Evolutionary conservation across 2,888 invertebrate genomes (phyloP).

Genomic region (Rhagophthalmus giganteus): DNA sequence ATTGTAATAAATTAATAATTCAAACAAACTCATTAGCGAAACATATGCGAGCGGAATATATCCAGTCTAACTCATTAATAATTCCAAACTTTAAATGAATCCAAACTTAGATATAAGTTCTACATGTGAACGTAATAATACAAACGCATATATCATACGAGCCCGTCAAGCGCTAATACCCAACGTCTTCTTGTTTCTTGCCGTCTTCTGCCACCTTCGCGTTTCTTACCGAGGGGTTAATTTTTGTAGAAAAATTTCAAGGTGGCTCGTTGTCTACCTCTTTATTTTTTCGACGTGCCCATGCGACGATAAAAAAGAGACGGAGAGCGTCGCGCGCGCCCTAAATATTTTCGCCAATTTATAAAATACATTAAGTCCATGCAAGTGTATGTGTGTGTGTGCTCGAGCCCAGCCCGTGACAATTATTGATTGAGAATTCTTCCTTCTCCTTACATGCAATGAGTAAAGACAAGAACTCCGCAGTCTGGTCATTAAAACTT

Average conservation of each 20-base stretch:
- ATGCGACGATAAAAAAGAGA: constrained; percentile 19
- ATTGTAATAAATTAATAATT: constrained; percentile 54
- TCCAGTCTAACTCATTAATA: constrained; percentile 53
- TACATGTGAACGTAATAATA: constrained; percentile 51
- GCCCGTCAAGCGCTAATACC: constrained; percentile 40
- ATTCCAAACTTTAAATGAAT: constrained; percentile 53
- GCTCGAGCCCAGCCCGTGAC: constrained; percentile 58
- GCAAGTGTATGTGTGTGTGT: constrained; percentile 27
- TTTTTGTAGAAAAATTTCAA: constrained; percentile 24
- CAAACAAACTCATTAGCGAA: constrained; percentile 53
- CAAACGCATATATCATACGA: constrained; percentile 44
- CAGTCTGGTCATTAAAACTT: constrained; percentile 55
- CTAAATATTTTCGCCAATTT: constrained; percentile 14
- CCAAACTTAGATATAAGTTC: constrained; percentile 51
- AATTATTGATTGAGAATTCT: constrained; percentile 73
- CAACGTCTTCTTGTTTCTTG: constrained; percentile 33
- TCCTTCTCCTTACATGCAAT: constrained; percentile 57
- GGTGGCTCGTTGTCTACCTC: constrained; percentile 28
- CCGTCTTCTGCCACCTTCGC: constrained; percentile 30
- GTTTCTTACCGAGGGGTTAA: constrained; percentile 26
- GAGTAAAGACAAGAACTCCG: constrained; percentile 50
- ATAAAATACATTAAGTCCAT: constrained; percentile 27
- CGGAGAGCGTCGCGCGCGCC: constrained; percentile 15
- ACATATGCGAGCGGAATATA: constrained; percentile 49
- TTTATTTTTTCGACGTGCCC: constrained; percentile 32